Base-by-base conservation (phyloP, 1,140 invertebrate species). In the Ostrea edulis region DNA sequence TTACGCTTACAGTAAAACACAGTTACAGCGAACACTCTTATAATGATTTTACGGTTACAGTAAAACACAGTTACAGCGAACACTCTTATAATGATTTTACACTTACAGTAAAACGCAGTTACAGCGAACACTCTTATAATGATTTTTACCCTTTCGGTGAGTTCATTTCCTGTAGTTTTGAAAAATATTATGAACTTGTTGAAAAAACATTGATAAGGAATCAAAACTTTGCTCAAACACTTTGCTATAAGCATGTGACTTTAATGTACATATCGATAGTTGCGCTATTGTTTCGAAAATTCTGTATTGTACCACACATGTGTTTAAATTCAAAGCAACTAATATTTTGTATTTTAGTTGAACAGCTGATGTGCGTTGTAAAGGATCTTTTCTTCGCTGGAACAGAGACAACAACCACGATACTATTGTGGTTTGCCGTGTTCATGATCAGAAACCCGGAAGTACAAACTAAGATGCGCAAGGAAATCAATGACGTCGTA, bases 341-440 rank as follows among this genome's bases (percentile, higher is more conserved):
- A 17, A 17, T 11, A 3, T 22, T 83, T 35, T 65, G 89, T 88
- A 71, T 89, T 82, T 5, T 82, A 91, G 90, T 87, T 8, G 81
- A 85, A 22, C 86, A 92, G 22, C 65, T 92, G 35, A 14, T 52
- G 65, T 82, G 71, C 12, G 35, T 89, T 1, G 89, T 94, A 22
- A 71, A 82, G 17, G 98, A 99, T 95, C 95, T 99, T 87, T 98
- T 98, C 92, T 97, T 98, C 0, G 98, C 98, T 53, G 98, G 98
- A 0, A 96, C 97, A 22, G 98, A 99, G 93, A 99, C 98, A 0
- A 97, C 97, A 0, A 94, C 98, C 52, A 97, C 97, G 0, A 97
- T 98, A 0, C 93, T 99, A 17, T 96, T 97, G 35, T 99, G 98
- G 98, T 97, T 97, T 91, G 94, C 98, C 22, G 95, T 99, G 8